Percentiles rank a stretch among this genome's conserved stretches.
Conservation (phyloP, 1,140 invertebrate genomes). For the Bilobella aurantiaca region DNA sequence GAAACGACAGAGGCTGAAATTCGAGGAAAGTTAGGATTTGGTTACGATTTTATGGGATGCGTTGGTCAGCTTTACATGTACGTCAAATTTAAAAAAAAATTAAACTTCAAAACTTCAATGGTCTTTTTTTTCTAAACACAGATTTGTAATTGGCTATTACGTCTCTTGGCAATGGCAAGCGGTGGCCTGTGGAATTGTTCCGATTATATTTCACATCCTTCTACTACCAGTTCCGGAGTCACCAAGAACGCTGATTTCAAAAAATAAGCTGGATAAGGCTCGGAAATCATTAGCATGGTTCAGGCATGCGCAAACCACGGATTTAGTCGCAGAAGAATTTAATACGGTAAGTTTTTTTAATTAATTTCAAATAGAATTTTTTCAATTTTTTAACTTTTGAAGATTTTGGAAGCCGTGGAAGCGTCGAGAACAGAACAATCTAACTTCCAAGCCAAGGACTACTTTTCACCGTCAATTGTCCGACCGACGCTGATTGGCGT, state of each 20-base stretch:
- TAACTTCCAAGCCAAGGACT: constrained; percentile 25
- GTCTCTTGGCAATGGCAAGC: constrained; percentile 55
- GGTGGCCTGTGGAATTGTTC: constrained; percentile 50
- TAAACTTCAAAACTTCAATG: neutral
- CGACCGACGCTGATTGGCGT: constrained; percentile 40
- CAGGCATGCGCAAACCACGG: constrained; percentile 43
- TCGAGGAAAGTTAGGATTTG: constrained; percentile 37
- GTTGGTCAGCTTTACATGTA: constrained; percentile 1
- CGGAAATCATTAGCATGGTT: constrained; percentile 51
- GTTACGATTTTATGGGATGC: neutral
- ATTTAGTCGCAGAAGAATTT: constrained; percentile 20
- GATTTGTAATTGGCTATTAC: constrained; percentile 54
- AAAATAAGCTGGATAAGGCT: constrained; percentile 53
- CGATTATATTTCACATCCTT: constrained; percentile 47
- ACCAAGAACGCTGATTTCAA: constrained; percentile 34
- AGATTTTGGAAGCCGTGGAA: neutral
- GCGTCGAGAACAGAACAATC: constrained; percentile 33
- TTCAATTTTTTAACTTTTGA: neutral
- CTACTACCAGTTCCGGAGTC: constrained; percentile 57
- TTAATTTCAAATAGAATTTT: too few relatives aligned
- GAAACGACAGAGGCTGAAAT: constrained; percentile 41
- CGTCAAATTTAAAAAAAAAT: constrained; percentile 35
- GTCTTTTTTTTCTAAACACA: neutral
- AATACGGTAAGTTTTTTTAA: constrained; percentile 33
- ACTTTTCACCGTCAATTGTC: constrained; percentile 23